Conservation (phyloP, 2,113 vertebrate species). For the Pelecanus crispus region DNA sequence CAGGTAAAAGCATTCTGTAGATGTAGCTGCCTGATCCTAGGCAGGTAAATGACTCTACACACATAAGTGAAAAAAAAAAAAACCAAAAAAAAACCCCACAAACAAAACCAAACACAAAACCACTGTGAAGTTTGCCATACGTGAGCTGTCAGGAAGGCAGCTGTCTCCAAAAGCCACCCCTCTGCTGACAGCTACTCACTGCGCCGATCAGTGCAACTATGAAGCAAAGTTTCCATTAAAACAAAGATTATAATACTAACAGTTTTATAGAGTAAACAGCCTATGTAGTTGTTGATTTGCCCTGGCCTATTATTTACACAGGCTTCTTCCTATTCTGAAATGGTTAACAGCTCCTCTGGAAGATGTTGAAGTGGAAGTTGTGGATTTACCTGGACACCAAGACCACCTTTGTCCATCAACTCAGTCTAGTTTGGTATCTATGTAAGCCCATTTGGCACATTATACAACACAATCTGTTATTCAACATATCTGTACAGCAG, state of each 20-base stretch:
- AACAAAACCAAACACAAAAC: background rate
- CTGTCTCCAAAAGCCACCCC: background rate
- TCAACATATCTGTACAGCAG: background rate
- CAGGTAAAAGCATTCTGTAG: background rate
- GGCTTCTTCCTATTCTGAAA: background rate
- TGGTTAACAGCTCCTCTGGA: background rate
- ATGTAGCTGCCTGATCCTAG: background rate
- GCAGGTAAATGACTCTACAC: rapidly evolving
- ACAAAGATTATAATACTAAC: background rate
- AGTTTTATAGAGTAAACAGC: background rate
- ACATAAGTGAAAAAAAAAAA: background rate
- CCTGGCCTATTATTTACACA: background rate
- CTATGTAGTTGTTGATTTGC: background rate
- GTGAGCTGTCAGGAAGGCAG: background rate
- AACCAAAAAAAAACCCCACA: too few relatives aligned
- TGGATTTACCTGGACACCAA: background rate
- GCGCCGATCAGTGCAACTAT: background rate
- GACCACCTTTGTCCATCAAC: background rate
- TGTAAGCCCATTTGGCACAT: background rate
- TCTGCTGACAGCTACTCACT: background rate
- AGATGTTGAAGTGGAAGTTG: background rate
- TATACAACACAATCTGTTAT: background rate
- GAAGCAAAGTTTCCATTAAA: background rate
- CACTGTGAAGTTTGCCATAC: too few relatives aligned
- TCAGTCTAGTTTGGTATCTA: background rate